A percentile compares a stretch with the other conserved stretches of the same genome.
Conservation (phyloP, 1,140 invertebrate species). For the Papilio polyxenes region DNA sequence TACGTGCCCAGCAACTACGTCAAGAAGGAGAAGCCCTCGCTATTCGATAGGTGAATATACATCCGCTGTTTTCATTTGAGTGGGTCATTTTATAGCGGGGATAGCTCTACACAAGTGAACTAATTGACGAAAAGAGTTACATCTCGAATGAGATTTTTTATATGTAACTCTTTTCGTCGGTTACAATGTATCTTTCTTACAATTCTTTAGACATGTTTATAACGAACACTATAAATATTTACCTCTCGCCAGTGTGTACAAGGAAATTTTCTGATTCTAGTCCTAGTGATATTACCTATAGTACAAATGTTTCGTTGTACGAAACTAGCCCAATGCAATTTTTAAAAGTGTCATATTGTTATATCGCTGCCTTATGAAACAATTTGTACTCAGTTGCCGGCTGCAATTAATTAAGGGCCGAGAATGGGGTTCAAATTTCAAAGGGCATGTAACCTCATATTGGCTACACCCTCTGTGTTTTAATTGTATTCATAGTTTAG, state of each 20-base stretch:
- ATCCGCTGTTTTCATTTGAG: too few relatives aligned
- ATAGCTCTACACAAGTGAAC: too few relatives aligned
- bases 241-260: neutral
- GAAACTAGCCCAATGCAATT: neutral
- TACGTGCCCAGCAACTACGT: conserved; percentile 99
- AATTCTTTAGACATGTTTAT: too few relatives aligned
- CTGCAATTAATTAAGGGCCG: neutral
- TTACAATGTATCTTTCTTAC: too few relatives aligned
- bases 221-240: too few relatives aligned
- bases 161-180: too few relatives aligned
- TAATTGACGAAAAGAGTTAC: too few relatives aligned
- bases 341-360: neutral
- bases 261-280: neutral
- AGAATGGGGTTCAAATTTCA: neutral
- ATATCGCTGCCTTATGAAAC: neutral
- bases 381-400: neutral
- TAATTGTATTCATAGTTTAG: neutral
- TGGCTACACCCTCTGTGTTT: neutral
- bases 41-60: conserved; percentile 90
- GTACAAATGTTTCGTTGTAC: neutral
- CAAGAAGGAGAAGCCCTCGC: conserved; percentile 97
- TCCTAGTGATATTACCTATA: neutral
- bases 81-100: neutral
- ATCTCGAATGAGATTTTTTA: too few relatives aligned
- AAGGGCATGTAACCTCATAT: neutral